Percentiles rank a stretch among this genome's conserved stretches.
Evolutionary conservation across 2,888 invertebrate species (phyloP).

Genomic region (Iphiclides podalirius): DNA sequence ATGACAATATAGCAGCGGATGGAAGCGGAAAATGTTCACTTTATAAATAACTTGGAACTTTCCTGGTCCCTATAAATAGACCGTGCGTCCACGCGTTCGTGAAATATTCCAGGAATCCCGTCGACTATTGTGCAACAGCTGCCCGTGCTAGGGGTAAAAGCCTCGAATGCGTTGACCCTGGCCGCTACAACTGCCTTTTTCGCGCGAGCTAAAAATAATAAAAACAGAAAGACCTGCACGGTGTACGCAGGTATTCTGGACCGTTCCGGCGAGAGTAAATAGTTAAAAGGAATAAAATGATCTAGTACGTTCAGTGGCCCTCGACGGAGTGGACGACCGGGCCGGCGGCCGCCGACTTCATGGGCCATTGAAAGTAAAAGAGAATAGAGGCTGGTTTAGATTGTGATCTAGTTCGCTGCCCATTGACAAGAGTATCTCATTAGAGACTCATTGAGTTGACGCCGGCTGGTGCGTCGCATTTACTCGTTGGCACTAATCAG

Average conservation of each 20-base stretch:
- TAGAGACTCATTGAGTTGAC: constrained; percentile 42
- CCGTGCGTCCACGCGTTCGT: constrained; percentile 45
- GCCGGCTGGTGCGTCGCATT: constrained; percentile 19
- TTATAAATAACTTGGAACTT: constrained; percentile 25
- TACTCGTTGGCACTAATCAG: constrained; percentile 24
- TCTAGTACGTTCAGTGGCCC: constrained; percentile 63
- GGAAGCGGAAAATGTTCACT: constrained; percentile 12
- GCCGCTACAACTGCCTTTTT: constrained; percentile 63
- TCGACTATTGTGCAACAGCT: constrained; percentile 75
- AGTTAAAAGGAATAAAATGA: constrained; percentile 57
- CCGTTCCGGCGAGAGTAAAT: constrained; percentile 36
- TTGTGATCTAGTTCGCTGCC: constrained; percentile 42
- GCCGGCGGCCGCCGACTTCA: constrained; percentile 41
- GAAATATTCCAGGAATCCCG: constrained; percentile 57
- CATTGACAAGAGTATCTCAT: constrained; percentile 57
- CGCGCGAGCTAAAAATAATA: constrained; percentile 70
- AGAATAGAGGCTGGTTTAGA: constrained; percentile 44
- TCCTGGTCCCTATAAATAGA: constrained; percentile 34
- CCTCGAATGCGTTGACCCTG: constrained; percentile 69
- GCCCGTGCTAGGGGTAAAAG: constrained; percentile 64
- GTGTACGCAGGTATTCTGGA: constrained; percentile 65
- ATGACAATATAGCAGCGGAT: too few species aligned
- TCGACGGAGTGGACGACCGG: constrained; percentile 40
- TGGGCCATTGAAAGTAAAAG: constrained; percentile 50
- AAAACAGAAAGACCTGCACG: constrained; percentile 54